Base-by-base conservation (phyloP, 2,113 vertebrate species). In the Axis porcinus region DNA sequence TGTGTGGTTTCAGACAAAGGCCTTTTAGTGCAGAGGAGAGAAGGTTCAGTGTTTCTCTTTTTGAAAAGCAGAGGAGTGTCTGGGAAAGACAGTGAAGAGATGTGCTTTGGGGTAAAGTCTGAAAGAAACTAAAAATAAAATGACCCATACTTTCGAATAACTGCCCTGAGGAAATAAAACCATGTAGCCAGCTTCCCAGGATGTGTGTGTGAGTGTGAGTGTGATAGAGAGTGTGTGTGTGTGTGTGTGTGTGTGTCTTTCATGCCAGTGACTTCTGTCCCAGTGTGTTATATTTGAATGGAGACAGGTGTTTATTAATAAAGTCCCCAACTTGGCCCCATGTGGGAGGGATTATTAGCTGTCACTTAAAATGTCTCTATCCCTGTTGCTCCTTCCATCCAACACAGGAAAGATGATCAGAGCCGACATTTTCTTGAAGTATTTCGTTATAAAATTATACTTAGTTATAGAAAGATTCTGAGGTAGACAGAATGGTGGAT, bases 1-100 rank as follows among this genome's bases (percentile, higher is more conserved):
- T 99, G 99, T 99, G 99, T 99, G 99, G 99, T 98, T 99, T 98
- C 96, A 88, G 98, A 99, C 99, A 99, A 99, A 99, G 99, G 98
- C 97, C 98, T 98, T 99, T 99, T 98, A 99, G 99, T 99, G 96
- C 98, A 97, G 97, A 98, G 98, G 98, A 99, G 98, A 99, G 98
- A 99, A 98, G 98, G 98, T 70, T 98, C 98, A 99, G 98, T 98
- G 97, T 99, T 99, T 97, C 98, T 98, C 91, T 97, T 96, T 93
- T 91, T 93, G 93, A 95, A 98, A 86, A 98, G 98, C 97, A 96
- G 90, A 98, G 84, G 79, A 96, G 95, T 0, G n/a, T 98, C 98
- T 98, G 96, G 90, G 96, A 98, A 96, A 97, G 98, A 99, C 98
- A 98, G 97, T 70, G 47, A 89, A 97, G 96, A 96, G 98, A 98